phyloP scores from a whole-genome alignment of 2,113 vertebrate species.

The Gadus macrocephalus region DNA sequence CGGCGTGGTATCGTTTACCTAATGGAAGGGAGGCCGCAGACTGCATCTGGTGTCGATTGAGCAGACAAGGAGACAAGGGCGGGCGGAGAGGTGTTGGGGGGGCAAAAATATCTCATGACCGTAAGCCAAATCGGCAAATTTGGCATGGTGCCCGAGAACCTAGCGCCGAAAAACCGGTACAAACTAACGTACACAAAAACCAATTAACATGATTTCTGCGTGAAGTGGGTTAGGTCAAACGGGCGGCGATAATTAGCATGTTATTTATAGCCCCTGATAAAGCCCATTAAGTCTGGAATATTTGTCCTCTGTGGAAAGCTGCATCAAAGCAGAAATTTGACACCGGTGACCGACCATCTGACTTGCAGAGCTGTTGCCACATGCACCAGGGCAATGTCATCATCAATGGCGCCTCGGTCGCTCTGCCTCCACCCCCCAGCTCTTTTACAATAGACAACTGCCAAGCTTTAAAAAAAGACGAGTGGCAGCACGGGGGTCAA shows the following conservation, averaged over 20 bases:
- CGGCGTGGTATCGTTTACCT: not conserved
- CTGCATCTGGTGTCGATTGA: not conserved
- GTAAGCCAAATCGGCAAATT: not conserved
- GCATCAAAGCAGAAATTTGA: constrained; percentile 51
- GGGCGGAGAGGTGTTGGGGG: not conserved
- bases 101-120: not conserved
- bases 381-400: too few species aligned
- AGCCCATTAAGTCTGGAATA: not conserved
- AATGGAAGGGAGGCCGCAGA: not conserved
- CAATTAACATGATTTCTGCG: not conserved
- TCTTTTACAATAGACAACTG: not conserved
- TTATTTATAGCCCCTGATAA: not conserved
- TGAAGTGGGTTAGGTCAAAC: too few species aligned
- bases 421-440: not conserved
- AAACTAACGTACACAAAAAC: not conserved
- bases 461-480: too few species aligned
- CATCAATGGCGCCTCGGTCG: constrained; percentile 16
- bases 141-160: not conserved
- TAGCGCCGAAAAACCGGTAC: too few species aligned
- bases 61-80: not conserved
- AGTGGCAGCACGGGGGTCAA: too few species aligned
- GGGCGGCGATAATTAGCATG: too few species aligned
- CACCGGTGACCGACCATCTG: constrained; percentile 45
- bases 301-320: constrained; percentile 30
- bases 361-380: constrained; percentile 27